A percentile compares a stretch with the other conserved stretches of the same genome.
These are phyloP conservation scores for Danio albolineatus DNA, from an alignment of 2,797 vertebrate species.

Conservation along the genomic window DNA sequence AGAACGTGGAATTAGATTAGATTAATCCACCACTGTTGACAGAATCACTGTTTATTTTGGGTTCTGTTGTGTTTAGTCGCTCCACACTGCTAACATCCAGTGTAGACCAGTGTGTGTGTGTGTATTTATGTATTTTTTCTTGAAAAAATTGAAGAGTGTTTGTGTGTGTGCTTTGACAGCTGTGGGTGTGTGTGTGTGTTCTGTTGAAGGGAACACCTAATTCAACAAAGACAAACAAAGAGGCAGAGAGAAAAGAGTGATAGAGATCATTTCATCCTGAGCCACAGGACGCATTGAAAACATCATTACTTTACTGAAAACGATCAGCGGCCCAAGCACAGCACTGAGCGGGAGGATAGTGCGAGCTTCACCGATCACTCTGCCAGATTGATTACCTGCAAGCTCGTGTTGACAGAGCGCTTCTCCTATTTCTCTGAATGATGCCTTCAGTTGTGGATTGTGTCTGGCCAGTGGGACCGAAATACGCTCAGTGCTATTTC, in stretches of 20 bases:
- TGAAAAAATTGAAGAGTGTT: not conserved
- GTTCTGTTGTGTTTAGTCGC: no score
- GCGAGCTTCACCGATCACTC: conserved; percentile 4
- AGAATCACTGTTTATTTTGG: no score
- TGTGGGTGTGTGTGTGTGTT: not conserved
- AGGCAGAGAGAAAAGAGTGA: conserved; percentile 1
- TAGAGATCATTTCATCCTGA: conserved; percentile 13
- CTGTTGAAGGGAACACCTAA: not conserved
- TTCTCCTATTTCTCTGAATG: conserved; percentile 4
- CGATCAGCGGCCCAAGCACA: not conserved
- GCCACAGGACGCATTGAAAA: not conserved
- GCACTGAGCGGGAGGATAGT: not conserved
- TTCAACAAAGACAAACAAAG: conserved; percentile 5
- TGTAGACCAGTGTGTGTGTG: no score
- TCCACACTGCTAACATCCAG: no score
- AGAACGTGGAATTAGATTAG: no score
- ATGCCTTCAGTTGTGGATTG: not conserved
- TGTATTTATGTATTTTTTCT: no score
- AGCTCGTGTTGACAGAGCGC: conserved; percentile 16
- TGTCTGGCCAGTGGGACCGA: not conserved
- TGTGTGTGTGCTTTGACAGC: not conserved
- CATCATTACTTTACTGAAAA: conserved; percentile 26
- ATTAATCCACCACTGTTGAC: no score
- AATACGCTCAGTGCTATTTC: conserved; percentile 10
- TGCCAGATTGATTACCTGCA: not conserved